Evolutionary conservation across 1,140 invertebrate species (phyloP), one percentile per base, ranked within the genome.

Genomic region (Zaprionus nigranus): DNA sequence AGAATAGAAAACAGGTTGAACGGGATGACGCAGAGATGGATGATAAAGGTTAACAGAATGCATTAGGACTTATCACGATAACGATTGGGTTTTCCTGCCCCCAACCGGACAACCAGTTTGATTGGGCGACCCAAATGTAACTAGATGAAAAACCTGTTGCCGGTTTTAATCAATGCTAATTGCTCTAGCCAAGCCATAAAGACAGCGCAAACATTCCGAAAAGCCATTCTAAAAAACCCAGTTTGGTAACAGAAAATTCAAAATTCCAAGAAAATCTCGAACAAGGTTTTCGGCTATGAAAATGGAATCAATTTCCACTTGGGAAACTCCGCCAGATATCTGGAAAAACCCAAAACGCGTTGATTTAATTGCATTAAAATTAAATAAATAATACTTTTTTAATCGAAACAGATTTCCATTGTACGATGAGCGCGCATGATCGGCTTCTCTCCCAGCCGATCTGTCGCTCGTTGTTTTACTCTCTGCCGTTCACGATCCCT

Each of bases 61-160:
- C 28, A 51, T 26, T 38, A 17, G 63, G 26, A 56, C 24, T 65
- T 65, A 65, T 65, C 63, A 26, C 26, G 22, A 65, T 57, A 12
- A 12, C 17, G 9, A 11, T 36, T 58, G 64, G 64, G 13, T 66
- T 66, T 66, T 66, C 53, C 64, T 57, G 24, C n/a, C 3, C 3
- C 9, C 17, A 22, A 17, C 2, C 36, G 7, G 4, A 57, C 24
- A 66, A 58, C 63, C 24, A 77, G 81, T 81, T 81, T 81, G 49
- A 67, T 75, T 34, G 22, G 9, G n/a, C 54, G 12, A 57, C 22
- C 56, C 11, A 58, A 66, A 58, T 58, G 64, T 20, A 66, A 58
- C 64, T 66, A 58, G 64, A 56, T 3, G 54, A 24, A 58, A 57
- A 66, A 58, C 64, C 64, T 34, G 64, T 66, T 66, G 15, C 38